These are phyloP conservation scores for Phrynosoma platyrhinos DNA, from an alignment of 2,113 vertebrate species.

Conservation along the genomic window DNA sequence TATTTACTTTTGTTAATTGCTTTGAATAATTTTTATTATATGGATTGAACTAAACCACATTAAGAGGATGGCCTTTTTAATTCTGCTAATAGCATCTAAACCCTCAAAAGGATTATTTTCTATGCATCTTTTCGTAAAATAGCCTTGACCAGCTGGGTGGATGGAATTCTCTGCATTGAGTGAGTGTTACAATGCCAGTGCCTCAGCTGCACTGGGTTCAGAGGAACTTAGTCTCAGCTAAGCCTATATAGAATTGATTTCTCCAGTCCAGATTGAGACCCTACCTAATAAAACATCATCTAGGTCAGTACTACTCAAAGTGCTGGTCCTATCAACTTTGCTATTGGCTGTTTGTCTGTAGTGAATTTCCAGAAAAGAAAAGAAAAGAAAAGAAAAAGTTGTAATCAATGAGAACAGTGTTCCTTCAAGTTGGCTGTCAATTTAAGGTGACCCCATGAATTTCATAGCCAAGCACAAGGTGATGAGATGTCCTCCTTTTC, in stretches of 20 bases:
- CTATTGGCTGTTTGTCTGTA: too few relatives aligned
- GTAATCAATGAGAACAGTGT: too few relatives aligned
- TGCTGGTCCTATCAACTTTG: too few relatives aligned
- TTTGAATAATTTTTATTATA: conserved; percentile 35
- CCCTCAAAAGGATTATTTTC: conserved; percentile 28
- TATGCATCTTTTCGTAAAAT: conserved; percentile 49
- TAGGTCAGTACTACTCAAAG: neutral
- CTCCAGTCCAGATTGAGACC: too few relatives aligned
- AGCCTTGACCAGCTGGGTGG: conserved; percentile 30
- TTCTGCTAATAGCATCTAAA: conserved; percentile 45
- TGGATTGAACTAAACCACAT: conserved; percentile 36
- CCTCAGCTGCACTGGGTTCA: neutral
- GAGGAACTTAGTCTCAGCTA: too few relatives aligned
- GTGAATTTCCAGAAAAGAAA: too few relatives aligned
- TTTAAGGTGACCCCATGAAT: too few relatives aligned
- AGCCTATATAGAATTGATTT: too few relatives aligned
- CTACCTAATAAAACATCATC: neutral
- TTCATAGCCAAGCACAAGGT: too few relatives aligned
- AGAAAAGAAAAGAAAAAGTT: too few relatives aligned
- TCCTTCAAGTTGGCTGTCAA: too few relatives aligned
- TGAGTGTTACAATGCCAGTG: neutral
- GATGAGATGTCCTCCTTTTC: too few relatives aligned
- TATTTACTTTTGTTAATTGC: conserved; percentile 40
- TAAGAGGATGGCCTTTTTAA: conserved; percentile 27
- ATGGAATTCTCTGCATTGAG: neutral